phyloP scores from a whole-genome alignment of 2,797 vertebrate species.

The Xenops minutus region DNA sequence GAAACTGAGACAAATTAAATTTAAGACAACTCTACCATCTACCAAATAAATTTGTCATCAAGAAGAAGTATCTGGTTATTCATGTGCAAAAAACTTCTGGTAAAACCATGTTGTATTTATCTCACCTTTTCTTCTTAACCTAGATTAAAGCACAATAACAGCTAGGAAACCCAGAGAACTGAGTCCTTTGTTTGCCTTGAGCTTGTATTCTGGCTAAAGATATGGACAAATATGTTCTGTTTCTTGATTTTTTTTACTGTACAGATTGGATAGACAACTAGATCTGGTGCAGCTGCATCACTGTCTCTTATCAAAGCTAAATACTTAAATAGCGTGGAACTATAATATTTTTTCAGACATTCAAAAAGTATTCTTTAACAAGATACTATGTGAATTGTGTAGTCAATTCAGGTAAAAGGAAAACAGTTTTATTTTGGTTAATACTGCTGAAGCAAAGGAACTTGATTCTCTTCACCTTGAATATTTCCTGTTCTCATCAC shows the following conservation, averaged over 20 bases:
- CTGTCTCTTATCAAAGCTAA: not conserved
- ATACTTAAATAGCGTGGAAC: not conserved
- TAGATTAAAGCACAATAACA: not conserved
- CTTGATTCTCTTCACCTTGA: not conserved
- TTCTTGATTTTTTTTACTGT: not conserved
- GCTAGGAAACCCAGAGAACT: not conserved
- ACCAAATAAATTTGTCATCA: not conserved
- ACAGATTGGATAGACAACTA: not conserved
- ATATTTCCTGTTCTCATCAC: not conserved
- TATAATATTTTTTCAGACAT: not conserved
- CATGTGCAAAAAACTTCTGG: not conserved
- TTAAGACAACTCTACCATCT: not conserved
- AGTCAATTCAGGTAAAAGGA: not conserved
- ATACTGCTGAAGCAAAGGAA: not conserved
- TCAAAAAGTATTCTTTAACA: not conserved
- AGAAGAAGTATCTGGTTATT: not conserved
- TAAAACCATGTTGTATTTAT: not conserved
- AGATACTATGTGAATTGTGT: not conserved
- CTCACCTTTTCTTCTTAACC: not conserved
- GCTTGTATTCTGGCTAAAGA: not conserved
- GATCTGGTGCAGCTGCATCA: not conserved
- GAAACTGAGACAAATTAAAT: not conserved
- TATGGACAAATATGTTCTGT: not conserved
- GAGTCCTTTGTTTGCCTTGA: not conserved
- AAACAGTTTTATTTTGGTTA: not conserved